A percentile compares a stretch with the other conserved stretches of the same genome.
Evolutionary conservation across 2,113 vertebrate genomes (phyloP).

Genomic region (Capra hircus): DNA sequence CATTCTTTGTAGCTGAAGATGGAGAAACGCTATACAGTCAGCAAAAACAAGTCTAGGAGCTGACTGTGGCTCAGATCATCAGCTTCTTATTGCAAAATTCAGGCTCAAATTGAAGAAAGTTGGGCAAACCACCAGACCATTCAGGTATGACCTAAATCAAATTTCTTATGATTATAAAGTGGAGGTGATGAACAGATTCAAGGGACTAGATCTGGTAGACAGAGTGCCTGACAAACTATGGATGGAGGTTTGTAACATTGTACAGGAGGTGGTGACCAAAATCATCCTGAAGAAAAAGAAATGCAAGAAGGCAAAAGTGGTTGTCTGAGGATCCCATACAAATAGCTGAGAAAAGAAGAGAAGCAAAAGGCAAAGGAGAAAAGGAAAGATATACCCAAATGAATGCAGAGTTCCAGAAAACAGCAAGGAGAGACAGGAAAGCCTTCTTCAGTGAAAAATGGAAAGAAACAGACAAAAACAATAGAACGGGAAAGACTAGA

Average conservation of each 20-base stretch:
- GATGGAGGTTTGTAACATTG: background rate
- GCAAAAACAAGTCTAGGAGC: background rate
- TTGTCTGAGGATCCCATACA: background rate
- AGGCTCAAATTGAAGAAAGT: background rate
- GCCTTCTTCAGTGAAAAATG: background rate
- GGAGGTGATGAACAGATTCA: background rate
- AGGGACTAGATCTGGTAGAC: background rate
- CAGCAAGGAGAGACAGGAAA: background rate
- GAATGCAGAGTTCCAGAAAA: background rate
- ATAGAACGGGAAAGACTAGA: background rate
- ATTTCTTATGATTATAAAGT: background rate
- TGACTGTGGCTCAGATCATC: background rate
- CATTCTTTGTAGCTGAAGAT: background rate
- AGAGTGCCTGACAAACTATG: background rate
- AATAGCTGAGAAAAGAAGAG: background rate
- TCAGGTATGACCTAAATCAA: background rate
- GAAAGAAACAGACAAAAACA: background rate
- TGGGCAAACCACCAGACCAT: background rate
- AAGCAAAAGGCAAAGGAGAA: background rate
- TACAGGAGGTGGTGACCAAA: background rate
- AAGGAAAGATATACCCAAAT: background rate
- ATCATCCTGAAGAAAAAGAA: background rate
- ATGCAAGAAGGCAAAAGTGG: background rate
- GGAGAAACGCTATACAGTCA: background rate
- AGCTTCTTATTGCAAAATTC: background rate